These are phyloP conservation scores for Xiphydria camelus DNA, from an alignment of 2,888 invertebrate species.

Conservation along the genomic window DNA sequence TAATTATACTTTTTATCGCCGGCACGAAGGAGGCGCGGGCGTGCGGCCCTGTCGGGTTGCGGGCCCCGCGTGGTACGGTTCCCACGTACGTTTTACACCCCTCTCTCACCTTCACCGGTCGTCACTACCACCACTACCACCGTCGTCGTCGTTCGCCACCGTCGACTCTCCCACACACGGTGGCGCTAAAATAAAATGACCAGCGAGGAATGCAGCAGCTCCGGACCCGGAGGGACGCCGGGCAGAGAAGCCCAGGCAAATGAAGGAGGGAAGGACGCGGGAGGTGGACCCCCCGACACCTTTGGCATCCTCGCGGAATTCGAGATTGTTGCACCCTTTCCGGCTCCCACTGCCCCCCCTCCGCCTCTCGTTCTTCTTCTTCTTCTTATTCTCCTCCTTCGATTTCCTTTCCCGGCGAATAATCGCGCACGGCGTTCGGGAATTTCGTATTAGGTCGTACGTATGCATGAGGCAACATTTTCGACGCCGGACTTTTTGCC, in stretches of 20 bases:
- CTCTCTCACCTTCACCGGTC: constrained; percentile 16
- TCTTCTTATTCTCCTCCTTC: too few relatives aligned
- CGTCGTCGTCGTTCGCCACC: constrained; percentile 3
- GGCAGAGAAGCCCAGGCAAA: constrained; percentile 19
- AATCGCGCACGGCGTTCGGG: too few relatives aligned
- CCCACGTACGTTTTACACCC: constrained; percentile 47
- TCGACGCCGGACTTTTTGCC: too few relatives aligned
- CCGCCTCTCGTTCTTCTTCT: too few relatives aligned
- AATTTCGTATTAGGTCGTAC: too few relatives aligned
- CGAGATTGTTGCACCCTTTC: too few relatives aligned
- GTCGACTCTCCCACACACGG: constrained; percentile 31
- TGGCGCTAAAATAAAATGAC: constrained; percentile 56
- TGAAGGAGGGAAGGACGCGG: not conserved
- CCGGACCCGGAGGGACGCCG: not conserved
- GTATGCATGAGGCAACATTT: too few relatives aligned
- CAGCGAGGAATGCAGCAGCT: constrained; percentile 48
- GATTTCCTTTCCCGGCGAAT: too few relatives aligned
- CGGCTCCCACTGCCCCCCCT: too few relatives aligned
- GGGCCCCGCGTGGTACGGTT: constrained; percentile 46
- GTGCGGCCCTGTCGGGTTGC: constrained; percentile 20
- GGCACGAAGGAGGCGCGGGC: constrained; percentile 1
- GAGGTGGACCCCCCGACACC: constrained; percentile 16
- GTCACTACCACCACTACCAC: constrained; percentile 14
- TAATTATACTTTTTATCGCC: constrained; percentile 2
- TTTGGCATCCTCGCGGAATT: too few relatives aligned